Evolutionary conservation across 1,140 invertebrate genomes (phyloP), one percentile per base, ranked within the genome.

Genomic region (Chrysoperla carnea): DNA sequence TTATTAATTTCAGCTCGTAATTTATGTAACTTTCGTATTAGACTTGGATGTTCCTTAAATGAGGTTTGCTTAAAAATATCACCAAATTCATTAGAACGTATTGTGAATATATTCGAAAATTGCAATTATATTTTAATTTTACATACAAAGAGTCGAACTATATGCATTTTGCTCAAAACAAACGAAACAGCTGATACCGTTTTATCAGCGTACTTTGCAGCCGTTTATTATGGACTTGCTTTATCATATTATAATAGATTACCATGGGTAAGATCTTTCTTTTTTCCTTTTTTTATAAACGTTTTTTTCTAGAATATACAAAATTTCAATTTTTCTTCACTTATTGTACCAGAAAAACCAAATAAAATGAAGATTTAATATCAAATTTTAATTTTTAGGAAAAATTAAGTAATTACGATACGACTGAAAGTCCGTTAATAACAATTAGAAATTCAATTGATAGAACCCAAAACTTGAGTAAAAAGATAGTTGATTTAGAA

Each of bases 131-230:
- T 72, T 8, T 54, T 75, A 36, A 44, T 68, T 17, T 53, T 63
- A n/a, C 57, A 66, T 56, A 38, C 57, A 17, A 48, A 60, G 37
- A 50, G 47, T 27, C 61, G 56, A 40, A 58, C 46, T 27, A 62
- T 75, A 48, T 62, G 62, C 50, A 53, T 75, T 8, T 49, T 56
- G 36, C 53, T 75, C 6, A 50, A 60, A 47, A 60, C 63, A 50
- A 54, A 61, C 41, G 53, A 59, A 41, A 52, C 38, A 17, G 39
- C 66, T 12, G 43, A 48, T 31, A 61, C 67, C 47, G 50, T 71
- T 11, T 49, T 76, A 4, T 54, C 65, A 50, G 68, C 65, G 6
- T 75, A 72, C 54, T 71, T 69, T 41, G 59, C 71, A 51, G 67
- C 64, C 28, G 57, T 64, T 14, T 50, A 70, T 45, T 53, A 62